Evolutionary conservation across 1,140 invertebrate species (phyloP).

Genomic region (Heterodera schachtii): DNA sequence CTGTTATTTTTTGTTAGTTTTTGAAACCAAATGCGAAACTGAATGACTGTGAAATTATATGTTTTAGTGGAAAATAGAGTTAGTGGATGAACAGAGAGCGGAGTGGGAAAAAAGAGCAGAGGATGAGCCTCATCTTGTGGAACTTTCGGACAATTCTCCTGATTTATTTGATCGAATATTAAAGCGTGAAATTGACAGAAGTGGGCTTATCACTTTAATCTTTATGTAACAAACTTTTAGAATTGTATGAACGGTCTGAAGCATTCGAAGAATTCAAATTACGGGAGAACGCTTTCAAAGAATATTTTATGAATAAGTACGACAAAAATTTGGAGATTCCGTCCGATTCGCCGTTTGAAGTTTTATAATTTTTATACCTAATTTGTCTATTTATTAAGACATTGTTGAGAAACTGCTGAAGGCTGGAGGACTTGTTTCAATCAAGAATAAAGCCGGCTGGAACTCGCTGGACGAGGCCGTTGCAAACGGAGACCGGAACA

Average conservation of each 20-base stretch:
- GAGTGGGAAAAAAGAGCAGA: constrained; percentile 19
- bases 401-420: no score
- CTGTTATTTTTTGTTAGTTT: not conserved
- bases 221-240: constrained; percentile 9
- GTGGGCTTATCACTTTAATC: not conserved
- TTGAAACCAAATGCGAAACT: no score
- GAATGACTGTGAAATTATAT: constrained; percentile 3
- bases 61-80: constrained; percentile 31
- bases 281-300: constrained; percentile 24
- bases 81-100: constrained; percentile 19
- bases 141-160: not conserved
- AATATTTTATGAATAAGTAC: constrained; percentile 14
- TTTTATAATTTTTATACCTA: no score
- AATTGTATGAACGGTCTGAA: constrained; percentile 30
- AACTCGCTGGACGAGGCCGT: no score
- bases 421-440: no score
- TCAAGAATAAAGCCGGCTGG: no score
- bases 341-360: constrained; percentile 5
- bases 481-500: no score
- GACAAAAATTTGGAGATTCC: not conserved
- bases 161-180: constrained; percentile 1
- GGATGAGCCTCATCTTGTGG: not conserved
- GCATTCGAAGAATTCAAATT: constrained; percentile 15
- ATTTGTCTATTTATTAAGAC: no score
- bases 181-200: constrained; percentile 14